Base-by-base conservation (phyloP, 2,113 vertebrate species). In the Eonycteris spelaea region DNA sequence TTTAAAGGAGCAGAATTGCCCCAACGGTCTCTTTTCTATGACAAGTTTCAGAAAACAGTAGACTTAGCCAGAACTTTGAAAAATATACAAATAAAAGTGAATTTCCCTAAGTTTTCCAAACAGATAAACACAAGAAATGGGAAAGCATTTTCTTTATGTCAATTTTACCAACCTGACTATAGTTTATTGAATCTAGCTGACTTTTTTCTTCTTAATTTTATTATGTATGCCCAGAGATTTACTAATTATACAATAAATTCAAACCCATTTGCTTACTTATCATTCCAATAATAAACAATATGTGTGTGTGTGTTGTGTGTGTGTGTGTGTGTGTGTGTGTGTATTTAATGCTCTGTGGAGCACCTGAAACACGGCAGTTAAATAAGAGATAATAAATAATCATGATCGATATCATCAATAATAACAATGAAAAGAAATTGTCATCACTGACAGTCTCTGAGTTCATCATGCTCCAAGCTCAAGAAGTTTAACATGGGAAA, bases 231-330 rank as follows among this genome's bases (percentile, higher is more conserved):
- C 35, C 63, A 63, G 63, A 55, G 40, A 86, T 51, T 83, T 94
- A 73, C 40, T 73, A 90, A 94, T 82, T 63, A 89, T 57, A 91
- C 12, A 85, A 38, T 55, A 97, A 78, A 71, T 93, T 73, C 75
- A 95, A 93, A 78, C 30, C 7, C 53, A 75, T 55, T 89, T 18
- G 65, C 40, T 65, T 30, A 63, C 5, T 40, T 38, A 80, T 59
- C 21, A 96, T 95, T 83, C 84, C 75, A 83, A 48, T 57, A 86
- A 68, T 77, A 83, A 77, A 11, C 53, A 48, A 5, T 45, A 13
- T 16, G 22, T 57, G 16, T 53, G 21, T 28, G 26, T 33, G 14
- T 71, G 14, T 33, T 33, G 14, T 71, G 14, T 53, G 9, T 59
- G 43, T 43, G 43, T 43, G 24, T 71, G 19, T 28, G 35, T 71